A percentile compares a stretch with the other conserved stretches of the same genome.
These are phyloP conservation scores for Clinocottus analis DNA, from an alignment of 2,113 vertebrate species.

Conservation along the genomic window DNA sequence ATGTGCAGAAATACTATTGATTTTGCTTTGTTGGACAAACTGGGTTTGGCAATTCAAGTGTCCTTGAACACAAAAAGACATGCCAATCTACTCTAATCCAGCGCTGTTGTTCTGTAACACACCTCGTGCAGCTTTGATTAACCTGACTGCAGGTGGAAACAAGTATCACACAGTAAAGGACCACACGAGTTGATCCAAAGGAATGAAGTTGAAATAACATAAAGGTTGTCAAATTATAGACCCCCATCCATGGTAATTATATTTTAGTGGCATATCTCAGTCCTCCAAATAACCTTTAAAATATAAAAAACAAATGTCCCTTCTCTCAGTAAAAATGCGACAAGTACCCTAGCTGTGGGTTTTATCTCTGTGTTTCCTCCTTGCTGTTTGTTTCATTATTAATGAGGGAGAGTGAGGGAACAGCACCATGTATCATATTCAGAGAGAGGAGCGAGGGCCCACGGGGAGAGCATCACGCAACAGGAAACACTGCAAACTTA, in stretches of 20 bases:
- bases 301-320: constrained; percentile 2
- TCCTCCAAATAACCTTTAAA: constrained; percentile 35
- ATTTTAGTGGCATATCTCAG: background rate
- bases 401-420: constrained; percentile 71
- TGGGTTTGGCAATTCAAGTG: constrained; percentile 3
- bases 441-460: constrained; percentile 47
- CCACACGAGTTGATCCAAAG: background rate
- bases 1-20: constrained; percentile 8
- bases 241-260: background rate
- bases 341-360: constrained; percentile 52
- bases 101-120: constrained; percentile 1
- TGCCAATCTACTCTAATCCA: constrained; percentile 2
- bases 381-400: constrained; percentile 78
- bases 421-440: constrained; percentile 71
- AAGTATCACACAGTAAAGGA: background rate
- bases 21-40: constrained; percentile 16
- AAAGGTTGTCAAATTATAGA: background rate
- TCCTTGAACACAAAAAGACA: constrained; percentile 12
- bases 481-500: constrained; percentile 67
- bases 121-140: background rate
- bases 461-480: constrained; percentile 61
- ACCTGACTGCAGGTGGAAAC: background rate
- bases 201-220: background rate
- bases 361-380: constrained; percentile 59
- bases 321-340: constrained; percentile 47